Base-by-base conservation (phyloP, 2,113 vertebrate species). In the Egretta garzetta region DNA sequence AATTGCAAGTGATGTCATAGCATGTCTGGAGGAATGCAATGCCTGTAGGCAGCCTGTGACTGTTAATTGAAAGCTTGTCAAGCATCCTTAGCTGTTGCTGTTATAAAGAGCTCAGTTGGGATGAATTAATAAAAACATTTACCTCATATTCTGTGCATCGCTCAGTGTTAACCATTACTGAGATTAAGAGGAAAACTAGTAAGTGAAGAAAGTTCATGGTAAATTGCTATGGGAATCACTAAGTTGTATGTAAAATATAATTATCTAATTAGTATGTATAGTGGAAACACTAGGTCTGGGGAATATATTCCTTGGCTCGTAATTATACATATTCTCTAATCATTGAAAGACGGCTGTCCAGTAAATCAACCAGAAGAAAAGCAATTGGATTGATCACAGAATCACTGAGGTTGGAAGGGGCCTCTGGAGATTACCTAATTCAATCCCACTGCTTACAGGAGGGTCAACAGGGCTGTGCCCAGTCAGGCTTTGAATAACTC, bases 121-220 rank as follows among this genome's bases (percentile, higher is more conserved):
- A 35, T 68, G 37, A 74, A 74, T 94, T 93, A 97, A 49, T 73
- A 80, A 63, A 64, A 28, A 17, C 33, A 66, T 94, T 96, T 93
- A 87, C 92, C 71, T 90, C 43, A 71, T 28, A n/a, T 76, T 55
- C 16, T 52, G 15, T 75, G 39, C 55, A 60, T 41, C 79, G 5
- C 20, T 58, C 59, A 50, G 30, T 87, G 74, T 76, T 63, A 70
- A 39, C 53, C 32, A n/a, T 62, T 53, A 55, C 35, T 62, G 50
- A 60, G 73, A 71, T 30, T 17, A 59, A 75, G 75, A 63, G 39
- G 39, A 59, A 71, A 58, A 67, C 37, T 21, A 39, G 4, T 50
- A 50, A 77, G 7, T 12, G 11, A 70, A 50, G n/a, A 28, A 60
- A 66, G 6, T 16, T 60, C 32, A 72, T 33, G 14, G 32, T 32